Evolutionary conservation across 2,888 invertebrate genomes (phyloP), one percentile per base, ranked within the genome.

Genomic region (Bombyx huttoni): DNA sequence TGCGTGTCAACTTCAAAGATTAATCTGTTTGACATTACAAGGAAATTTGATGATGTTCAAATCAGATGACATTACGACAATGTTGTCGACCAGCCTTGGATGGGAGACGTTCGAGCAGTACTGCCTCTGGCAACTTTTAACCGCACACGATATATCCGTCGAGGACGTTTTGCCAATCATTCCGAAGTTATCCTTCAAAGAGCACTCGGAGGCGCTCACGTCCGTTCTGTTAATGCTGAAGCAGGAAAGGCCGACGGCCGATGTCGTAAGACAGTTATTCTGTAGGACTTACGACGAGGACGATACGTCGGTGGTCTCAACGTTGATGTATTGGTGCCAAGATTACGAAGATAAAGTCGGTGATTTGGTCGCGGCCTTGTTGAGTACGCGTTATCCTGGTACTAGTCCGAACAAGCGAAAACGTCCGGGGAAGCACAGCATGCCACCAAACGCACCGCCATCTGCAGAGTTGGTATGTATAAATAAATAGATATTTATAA

Each of bases 71-170:
- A 90, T 96, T 48, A 91, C 92, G 54, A 89, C 92, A 47, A 90
- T 96, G 77, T 80, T 96, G 63, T 94, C 94, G 56, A 93, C 94
- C 48, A 98, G 97, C 68, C 89, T 99, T 53, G 91, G 92, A 53
- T 99, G 98, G 97, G 98, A 99, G 83, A 98, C 98, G 2, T 96
- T 98, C 65, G 98, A 99, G 79, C 99, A 99, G 81, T 94, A 96
- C 75, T 98, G 97, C 78, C 91, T 99, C 49, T 99, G 99, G 99
- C 98, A 98, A 81, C 90, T 99, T 54, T 91, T 98, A 50, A 93
- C 94, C 60, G 98, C 98, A 47, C 98, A 98, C 76, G 96, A 97
- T 76, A 94, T 98, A 72, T 94, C 96, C 52, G 91, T 97, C n/a
- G 97, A 97, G 70, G 94, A 94, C 71, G 93, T 98, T 59, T 84